Conservation (phyloP, 2,797 vertebrate species). For the Sternotherus odoratus region DNA sequence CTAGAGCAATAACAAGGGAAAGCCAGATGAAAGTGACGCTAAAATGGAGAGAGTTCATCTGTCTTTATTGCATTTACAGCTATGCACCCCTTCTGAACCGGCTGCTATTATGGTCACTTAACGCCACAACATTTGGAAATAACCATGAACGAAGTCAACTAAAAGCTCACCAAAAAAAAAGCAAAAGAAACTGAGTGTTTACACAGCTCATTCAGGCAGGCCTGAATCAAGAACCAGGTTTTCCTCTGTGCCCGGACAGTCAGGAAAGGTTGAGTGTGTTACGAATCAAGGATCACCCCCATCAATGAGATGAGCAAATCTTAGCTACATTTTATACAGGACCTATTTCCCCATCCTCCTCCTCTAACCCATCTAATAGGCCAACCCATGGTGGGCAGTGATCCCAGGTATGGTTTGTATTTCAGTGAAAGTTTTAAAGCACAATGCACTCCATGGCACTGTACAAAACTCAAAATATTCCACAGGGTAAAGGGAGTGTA, state of each 20-base stretch:
- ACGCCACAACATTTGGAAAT: background rate
- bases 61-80: background rate
- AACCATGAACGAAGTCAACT: background rate
- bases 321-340: background rate
- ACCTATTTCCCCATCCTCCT: background rate
- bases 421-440: background rate
- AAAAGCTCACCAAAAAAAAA: background rate
- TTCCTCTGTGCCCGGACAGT: background rate
- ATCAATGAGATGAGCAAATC: background rate
- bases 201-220: background rate
- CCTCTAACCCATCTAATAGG: background rate
- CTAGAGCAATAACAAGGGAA: conserved; percentile 23
- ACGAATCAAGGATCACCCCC: background rate
- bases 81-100: background rate
- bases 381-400: background rate
- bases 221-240: background rate
- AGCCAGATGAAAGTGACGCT: background rate
- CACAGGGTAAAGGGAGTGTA: conserved; percentile 48
- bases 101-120: background rate
- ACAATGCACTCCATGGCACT: background rate
- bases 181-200: background rate
- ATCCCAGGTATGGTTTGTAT: background rate
- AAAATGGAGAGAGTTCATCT: background rate
- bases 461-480: conserved; percentile 17
- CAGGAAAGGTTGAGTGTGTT: conserved; percentile 57